phyloP scores from a whole-genome alignment of 2,113 vertebrate genomes.

The Phasianus colchicus region DNA sequence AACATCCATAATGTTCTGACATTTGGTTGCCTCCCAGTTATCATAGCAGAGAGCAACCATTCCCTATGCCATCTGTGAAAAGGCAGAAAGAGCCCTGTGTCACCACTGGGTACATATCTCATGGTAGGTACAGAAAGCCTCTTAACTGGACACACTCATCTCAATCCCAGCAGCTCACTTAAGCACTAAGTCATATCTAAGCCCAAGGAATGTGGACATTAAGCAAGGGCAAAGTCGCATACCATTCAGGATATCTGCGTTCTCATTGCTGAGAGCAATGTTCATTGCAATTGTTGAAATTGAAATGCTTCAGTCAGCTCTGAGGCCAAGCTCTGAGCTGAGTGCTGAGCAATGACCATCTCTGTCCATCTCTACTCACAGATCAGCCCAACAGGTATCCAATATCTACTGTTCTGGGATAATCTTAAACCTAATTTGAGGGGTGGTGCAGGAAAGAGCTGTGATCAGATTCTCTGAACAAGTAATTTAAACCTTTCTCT shows the following conservation, averaged over 20 bases:
- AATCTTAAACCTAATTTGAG: background rate
- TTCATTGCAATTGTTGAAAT: background rate
- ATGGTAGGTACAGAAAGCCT: background rate
- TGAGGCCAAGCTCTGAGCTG: background rate
- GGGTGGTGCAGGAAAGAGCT: background rate
- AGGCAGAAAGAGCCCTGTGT: background rate
- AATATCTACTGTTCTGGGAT: background rate
- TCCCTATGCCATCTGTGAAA: background rate
- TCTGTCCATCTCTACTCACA: background rate
- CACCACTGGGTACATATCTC: background rate
- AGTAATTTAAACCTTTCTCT: accelerated
- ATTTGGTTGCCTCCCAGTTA: background rate
- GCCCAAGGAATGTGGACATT: background rate
- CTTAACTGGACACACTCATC: background rate
- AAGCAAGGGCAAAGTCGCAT: background rate
- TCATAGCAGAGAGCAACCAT: background rate
- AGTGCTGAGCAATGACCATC: background rate
- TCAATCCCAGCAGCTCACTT: background rate
- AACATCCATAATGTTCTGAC: background rate
- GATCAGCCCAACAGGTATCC: background rate
- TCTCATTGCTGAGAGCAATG: background rate
- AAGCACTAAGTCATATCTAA: background rate
- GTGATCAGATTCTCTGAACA: background rate
- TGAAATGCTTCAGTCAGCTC: background rate
- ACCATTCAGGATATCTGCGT: background rate